Evolutionary conservation across 2,113 vertebrate species (phyloP).

Genomic region (Saimiri boliviensis): DNA sequence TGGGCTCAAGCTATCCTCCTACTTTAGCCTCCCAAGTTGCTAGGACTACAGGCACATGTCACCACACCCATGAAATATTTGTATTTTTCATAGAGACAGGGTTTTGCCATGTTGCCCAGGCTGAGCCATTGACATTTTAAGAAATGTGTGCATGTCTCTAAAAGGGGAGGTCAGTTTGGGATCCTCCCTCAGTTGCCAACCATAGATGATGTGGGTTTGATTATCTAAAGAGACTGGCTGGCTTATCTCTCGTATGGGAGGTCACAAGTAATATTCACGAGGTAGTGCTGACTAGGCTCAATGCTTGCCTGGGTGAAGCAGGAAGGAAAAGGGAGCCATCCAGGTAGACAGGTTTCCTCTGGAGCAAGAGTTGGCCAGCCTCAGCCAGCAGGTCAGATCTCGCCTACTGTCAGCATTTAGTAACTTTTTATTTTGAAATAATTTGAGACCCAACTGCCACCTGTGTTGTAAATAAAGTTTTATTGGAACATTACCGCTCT

Average conservation of each 20-base stretch:
- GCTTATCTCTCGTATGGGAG: background rate
- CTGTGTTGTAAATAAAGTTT: background rate
- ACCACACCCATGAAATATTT: no score
- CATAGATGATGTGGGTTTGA: background rate
- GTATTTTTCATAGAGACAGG: no score
- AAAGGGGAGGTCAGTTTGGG: background rate
- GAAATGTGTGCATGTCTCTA: background rate
- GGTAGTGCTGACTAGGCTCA: background rate
- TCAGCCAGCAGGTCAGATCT: background rate
- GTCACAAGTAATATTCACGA: background rate
- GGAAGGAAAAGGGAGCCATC: background rate
- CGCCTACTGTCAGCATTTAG: background rate
- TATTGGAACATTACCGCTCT: background rate
- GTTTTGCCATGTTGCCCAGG: no score
- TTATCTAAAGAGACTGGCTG: background rate
- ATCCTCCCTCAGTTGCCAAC: background rate
- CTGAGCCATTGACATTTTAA: background rate
- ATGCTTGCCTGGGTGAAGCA: background rate
- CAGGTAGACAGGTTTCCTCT: background rate
- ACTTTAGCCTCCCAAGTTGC: no score
- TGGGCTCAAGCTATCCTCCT: no score
- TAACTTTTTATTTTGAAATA: background rate
- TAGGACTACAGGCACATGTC: no score
- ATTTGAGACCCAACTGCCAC: background rate
- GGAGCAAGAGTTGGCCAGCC: background rate